phyloP scores from a whole-genome alignment of 2,797 vertebrate species.

The Etheostoma perlongum region DNA sequence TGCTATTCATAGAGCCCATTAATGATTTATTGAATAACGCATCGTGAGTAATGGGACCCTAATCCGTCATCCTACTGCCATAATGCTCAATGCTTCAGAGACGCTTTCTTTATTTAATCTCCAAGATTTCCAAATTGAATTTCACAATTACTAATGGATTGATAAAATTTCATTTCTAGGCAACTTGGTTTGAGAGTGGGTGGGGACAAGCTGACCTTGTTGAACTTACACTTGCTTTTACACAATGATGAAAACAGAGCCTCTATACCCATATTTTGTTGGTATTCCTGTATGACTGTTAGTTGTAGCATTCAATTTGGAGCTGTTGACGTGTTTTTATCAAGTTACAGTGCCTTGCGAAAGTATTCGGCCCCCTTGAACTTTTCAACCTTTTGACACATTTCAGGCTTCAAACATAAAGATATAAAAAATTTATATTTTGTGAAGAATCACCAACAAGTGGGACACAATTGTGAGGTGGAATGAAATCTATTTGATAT shows the following conservation, averaged over 20 bases:
- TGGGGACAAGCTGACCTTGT: constrained; percentile 33
- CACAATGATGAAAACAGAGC: constrained; percentile 11
- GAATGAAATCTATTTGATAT: no score
- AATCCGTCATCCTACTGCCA: constrained; percentile 76
- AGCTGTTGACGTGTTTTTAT: constrained; percentile 21
- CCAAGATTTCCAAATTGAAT: constrained; percentile 76
- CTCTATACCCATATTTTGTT: neutral
- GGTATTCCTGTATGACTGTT: constrained; percentile 18
- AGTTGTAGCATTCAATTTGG: constrained; percentile 1
- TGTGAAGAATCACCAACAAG: no score
- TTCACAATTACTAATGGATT: constrained; percentile 74
- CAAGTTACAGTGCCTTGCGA: no score
- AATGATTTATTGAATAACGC: constrained; percentile 89
- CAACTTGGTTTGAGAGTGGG: constrained; percentile 4
- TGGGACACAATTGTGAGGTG: no score
- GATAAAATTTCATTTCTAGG: constrained; percentile 56
- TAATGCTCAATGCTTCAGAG: constrained; percentile 59
- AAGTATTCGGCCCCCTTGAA: no score
- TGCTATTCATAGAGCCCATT: constrained; percentile 85
- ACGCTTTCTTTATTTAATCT: constrained; percentile 74
- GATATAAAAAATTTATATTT: no score
- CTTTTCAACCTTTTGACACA: no score
- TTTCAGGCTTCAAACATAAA: no score
- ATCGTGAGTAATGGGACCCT: constrained; percentile 83
- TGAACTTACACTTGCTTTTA: constrained; percentile 13